phyloP scores from a whole-genome alignment of 2,113 vertebrate genomes.

The Peromyscus californicus region DNA sequence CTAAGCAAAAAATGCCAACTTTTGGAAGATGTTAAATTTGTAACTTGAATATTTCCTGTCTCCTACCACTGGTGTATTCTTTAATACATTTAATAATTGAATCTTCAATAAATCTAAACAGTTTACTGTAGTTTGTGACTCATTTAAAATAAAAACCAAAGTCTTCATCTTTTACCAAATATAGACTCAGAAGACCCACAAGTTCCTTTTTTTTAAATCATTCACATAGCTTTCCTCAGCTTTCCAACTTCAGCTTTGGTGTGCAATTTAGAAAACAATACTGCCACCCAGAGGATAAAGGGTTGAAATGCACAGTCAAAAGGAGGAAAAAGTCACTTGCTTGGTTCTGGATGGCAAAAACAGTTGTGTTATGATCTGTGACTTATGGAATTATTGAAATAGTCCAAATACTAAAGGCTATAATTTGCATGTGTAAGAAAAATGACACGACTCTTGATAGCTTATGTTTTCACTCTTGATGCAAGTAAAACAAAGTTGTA shows the following conservation, averaged over 20 bases:
- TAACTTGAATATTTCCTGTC: not conserved
- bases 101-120: not conserved
- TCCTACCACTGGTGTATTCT: not conserved
- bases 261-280: constrained; percentile 80
- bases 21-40: not conserved
- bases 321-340: not conserved
- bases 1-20: not conserved
- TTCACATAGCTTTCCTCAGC: not conserved
- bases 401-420: not conserved
- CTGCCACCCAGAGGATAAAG: constrained; percentile 84
- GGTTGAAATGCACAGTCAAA: not conserved
- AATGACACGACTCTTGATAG: not conserved
- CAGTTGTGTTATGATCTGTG: not conserved
- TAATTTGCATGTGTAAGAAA: not conserved
- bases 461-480: not conserved
- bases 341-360: not conserved
- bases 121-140: not conserved
- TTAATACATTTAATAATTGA: not conserved
- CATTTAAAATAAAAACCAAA: constrained; percentile 50
- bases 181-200: not conserved
- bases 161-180: constrained; percentile 36
- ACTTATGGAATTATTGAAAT: not conserved
- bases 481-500: not conserved
- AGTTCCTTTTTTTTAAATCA: constrained; percentile 31
- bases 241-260: constrained; percentile 6